These are phyloP conservation scores for Gobionotothen gibberifrons DNA, from an alignment of 2,797 vertebrate genomes.

Conservation along the genomic window DNA sequence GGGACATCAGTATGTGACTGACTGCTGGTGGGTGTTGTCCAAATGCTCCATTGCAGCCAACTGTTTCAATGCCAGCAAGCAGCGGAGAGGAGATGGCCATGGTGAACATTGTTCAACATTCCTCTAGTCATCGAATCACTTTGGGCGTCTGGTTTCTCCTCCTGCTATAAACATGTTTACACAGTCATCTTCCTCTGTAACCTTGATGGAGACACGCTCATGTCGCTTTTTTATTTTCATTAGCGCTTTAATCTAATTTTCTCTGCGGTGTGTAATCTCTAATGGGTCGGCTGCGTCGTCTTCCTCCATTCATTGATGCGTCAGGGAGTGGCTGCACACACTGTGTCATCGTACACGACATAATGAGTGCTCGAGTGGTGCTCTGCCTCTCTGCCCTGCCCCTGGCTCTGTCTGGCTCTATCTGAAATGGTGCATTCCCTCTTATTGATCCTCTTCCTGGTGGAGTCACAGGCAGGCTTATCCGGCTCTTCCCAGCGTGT, in stretches of 20 bases:
- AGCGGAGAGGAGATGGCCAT: constrained; percentile 30
- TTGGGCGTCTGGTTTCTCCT: constrained; percentile 7
- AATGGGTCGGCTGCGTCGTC: constrained; percentile 47
- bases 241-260: constrained; percentile 68
- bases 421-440: constrained; percentile 83
- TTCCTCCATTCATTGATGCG: constrained; percentile 56
- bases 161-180: constrained; percentile 15
- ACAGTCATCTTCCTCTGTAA: constrained; percentile 34
- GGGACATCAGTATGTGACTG: constrained; percentile 68
- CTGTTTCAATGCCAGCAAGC: constrained; percentile 64
- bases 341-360: constrained; percentile 68
- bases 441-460: constrained; percentile 82
- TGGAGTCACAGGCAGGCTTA: constrained; percentile 79
- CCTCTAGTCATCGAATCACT: constrained; percentile 17
- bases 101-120: constrained; percentile 50
- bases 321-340: constrained; percentile 62
- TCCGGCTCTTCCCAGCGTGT: constrained; percentile 79
- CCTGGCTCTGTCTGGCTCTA: constrained; percentile 77
- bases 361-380: constrained; percentile 76
- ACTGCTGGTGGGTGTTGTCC: constrained; percentile 68
- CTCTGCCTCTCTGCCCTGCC: constrained; percentile 74
- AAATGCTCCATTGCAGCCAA: constrained; percentile 74
- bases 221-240: constrained; percentile 60
- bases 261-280: constrained; percentile 53
- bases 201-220: constrained; percentile 50